Percentiles rank a stretch among this genome's conserved stretches.
Conservation (phyloP, 2,888 invertebrate genomes). For the Ornithoptera priamus region DNA sequence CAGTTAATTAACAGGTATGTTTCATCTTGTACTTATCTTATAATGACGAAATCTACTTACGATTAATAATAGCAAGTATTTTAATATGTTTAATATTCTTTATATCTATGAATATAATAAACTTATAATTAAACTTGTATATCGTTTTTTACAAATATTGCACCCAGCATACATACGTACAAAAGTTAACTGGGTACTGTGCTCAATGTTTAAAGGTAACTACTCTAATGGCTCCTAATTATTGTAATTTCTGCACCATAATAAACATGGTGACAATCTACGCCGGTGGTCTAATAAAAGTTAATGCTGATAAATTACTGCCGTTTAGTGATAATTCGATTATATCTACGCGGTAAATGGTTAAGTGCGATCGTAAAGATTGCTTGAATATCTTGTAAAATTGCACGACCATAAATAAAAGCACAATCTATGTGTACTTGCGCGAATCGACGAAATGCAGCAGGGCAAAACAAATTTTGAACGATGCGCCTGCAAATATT, state of each 20-base stretch:
- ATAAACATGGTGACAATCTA: constrained; percentile 56
- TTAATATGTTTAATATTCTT: too few relatives aligned
- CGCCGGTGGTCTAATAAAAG: constrained; percentile 50
- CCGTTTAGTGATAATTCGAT: constrained; percentile 3
- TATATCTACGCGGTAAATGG: not conserved
- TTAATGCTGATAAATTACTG: constrained; percentile 3
- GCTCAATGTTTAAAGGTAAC: not conserved
- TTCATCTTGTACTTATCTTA: too few relatives aligned
- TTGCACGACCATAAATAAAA: not conserved
- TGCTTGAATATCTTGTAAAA: not conserved
- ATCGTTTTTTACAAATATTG: too few relatives aligned
- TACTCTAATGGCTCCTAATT: not conserved
- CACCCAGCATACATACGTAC: not conserved
- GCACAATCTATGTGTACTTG: not conserved
- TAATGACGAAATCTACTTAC: too few relatives aligned
- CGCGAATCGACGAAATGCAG: not conserved
- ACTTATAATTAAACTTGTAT: too few relatives aligned
- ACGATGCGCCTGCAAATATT: constrained; percentile 28
- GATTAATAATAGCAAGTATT: too few relatives aligned
- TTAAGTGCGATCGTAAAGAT: not conserved
- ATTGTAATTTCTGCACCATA: constrained; percentile 1
- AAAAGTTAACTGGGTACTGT: not conserved
- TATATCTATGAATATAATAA: too few relatives aligned
- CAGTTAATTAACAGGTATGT: too few relatives aligned
- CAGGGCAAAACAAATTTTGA: not conserved